These are phyloP conservation scores for Gonioctena quinquepunctata DNA, from an alignment of 1,140 invertebrate genomes.

Conservation along the genomic window DNA sequence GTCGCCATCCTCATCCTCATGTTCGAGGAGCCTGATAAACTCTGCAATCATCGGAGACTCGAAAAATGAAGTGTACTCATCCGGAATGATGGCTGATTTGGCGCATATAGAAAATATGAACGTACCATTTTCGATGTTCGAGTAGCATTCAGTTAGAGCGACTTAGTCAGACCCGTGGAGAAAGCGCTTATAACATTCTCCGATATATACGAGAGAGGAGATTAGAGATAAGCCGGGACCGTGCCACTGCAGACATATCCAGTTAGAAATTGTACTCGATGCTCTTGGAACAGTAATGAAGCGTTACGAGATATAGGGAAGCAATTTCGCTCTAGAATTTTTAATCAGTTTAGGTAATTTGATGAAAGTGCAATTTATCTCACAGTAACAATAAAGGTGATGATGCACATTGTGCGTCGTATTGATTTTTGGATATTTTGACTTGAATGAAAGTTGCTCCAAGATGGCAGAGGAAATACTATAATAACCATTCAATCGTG, in stretches of 20 bases:
- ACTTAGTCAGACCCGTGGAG: not conserved
- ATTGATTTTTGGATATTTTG: no score
- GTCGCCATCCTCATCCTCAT: no score
- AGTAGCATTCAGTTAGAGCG: not conserved
- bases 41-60: not conserved
- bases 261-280: constrained; percentile 5
- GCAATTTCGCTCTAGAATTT: no score
- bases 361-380: no score
- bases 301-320: not conserved
- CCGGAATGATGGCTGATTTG: constrained; percentile 8
- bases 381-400: no score
- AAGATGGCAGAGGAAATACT: no score
- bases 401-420: no score
- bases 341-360: no score
- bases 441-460: no score
- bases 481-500: no score
- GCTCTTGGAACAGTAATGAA: not conserved
- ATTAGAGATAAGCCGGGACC: constrained; percentile 3
- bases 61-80: not conserved
- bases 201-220: not conserved
- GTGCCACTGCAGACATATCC: constrained; percentile 8
- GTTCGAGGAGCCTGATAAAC: not conserved
- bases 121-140: constrained; percentile 5
- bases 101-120: constrained; percentile 1
- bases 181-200: not conserved